Conservation (phyloP, 2,888 invertebrate genomes). For the Hypsopygia costalis region DNA sequence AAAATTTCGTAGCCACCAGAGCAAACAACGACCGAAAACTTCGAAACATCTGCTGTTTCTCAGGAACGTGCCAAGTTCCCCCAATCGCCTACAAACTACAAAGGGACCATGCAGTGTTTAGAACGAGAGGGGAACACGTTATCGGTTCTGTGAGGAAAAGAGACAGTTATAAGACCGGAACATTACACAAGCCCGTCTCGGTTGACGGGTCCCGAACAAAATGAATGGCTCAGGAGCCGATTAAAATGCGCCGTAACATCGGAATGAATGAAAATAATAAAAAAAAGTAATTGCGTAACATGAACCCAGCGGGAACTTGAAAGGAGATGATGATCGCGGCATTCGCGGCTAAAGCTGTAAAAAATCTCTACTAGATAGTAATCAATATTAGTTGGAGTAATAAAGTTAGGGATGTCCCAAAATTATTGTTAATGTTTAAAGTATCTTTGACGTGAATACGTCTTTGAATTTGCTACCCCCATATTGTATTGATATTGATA, state of each 20-base stretch:
- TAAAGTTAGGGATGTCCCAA: too few relatives aligned
- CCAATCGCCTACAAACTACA: slow-evolving; percentile 66
- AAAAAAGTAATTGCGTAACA: slow-evolving; percentile 66
- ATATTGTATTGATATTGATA: too few relatives aligned
- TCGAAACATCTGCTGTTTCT: slow-evolving; percentile 73
- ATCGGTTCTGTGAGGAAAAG: slow-evolving; percentile 21
- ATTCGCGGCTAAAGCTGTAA: slow-evolving; percentile 24
- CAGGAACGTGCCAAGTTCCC: slow-evolving; percentile 73
- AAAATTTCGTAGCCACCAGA: slow-evolving; percentile 48
- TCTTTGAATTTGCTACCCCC: too few relatives aligned
- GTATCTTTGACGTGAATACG: too few relatives aligned
- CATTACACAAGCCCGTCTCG: slow-evolving; percentile 72
- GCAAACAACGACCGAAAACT: slow-evolving; percentile 51
- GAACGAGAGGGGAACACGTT: slow-evolving; percentile 34
- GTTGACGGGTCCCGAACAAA: slow-evolving; percentile 74
- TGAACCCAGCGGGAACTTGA: slow-evolving; percentile 44
- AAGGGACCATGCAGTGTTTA: slow-evolving; percentile 55
- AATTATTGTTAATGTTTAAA: too few relatives aligned
- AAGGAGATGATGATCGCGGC: slow-evolving; percentile 26
- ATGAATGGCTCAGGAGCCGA: slow-evolving; percentile 68
- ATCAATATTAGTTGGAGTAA: too few relatives aligned
- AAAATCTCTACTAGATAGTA: not conserved
- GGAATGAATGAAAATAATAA: slow-evolving; percentile 69
- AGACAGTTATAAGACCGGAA: slow-evolving; percentile 52
- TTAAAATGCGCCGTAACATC: slow-evolving; percentile 67